These are phyloP conservation scores for Bugulina stolonifera DNA, from an alignment of 2,888 invertebrate genomes.

Conservation along the genomic window DNA sequence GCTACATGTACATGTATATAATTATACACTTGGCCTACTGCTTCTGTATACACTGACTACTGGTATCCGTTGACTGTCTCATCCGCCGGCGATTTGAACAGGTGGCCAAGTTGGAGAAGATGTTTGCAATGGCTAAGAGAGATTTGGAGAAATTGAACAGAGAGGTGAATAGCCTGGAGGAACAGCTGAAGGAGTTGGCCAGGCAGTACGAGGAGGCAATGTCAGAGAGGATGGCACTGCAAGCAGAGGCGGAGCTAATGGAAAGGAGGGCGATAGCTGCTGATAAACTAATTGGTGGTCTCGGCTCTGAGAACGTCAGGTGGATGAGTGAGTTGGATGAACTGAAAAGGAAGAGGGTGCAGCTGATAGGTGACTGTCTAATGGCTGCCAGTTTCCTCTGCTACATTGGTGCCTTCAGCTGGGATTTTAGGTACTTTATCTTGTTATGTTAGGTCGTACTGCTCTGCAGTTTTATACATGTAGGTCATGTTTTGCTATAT, in stretches of 20 bases:
- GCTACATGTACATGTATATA: too few species aligned
- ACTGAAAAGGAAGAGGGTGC: conserved; percentile 26
- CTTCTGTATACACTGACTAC: background rate
- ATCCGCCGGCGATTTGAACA: background rate
- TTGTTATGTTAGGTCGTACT: background rate
- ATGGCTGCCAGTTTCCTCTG: conserved; percentile 29
- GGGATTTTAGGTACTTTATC: conserved; percentile 28
- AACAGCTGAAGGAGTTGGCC: conserved; percentile 27
- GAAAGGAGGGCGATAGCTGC: conserved; percentile 27
- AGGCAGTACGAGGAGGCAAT: conserved; percentile 29
- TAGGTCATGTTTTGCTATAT: background rate
- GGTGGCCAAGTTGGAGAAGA: conserved; percentile 29
- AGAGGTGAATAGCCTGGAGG: conserved; percentile 28
- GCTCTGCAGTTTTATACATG: background rate
- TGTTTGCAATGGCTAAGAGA: conserved; percentile 28
- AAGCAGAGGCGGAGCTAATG: conserved; percentile 29
- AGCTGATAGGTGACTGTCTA: conserved; percentile 30
- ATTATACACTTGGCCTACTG: too few species aligned
- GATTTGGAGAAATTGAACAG: conserved; percentile 29
- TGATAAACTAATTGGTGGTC: conserved; percentile 30
- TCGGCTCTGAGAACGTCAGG: conserved; percentile 30
- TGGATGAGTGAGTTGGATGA: conserved; percentile 29
- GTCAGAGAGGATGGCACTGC: conserved; percentile 26
- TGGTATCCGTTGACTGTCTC: background rate
- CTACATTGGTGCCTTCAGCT: conserved; percentile 30